These are phyloP conservation scores for Halesus radiatus DNA, from an alignment of 1,140 invertebrate species.

Conservation along the genomic window DNA sequence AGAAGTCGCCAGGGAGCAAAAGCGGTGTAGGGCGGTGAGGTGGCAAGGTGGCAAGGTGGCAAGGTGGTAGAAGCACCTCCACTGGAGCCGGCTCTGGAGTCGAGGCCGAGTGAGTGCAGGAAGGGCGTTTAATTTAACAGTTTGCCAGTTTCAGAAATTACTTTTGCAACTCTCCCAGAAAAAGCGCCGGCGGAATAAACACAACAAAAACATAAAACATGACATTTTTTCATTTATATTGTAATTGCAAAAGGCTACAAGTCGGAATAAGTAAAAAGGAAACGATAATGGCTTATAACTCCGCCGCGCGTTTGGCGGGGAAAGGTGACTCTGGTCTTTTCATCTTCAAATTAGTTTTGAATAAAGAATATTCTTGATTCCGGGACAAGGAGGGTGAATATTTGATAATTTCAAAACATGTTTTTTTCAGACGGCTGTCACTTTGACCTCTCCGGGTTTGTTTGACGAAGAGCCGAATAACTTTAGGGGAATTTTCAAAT, in stretches of 20 bases:
- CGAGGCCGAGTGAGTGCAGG: constrained; percentile 5
- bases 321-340: constrained; percentile 43
- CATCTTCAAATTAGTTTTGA: constrained; percentile 51
- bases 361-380: constrained; percentile 45
- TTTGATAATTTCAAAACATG: constrained; percentile 57
- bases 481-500: constrained; percentile 29
- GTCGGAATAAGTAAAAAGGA: constrained; percentile 54
- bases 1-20: no score
- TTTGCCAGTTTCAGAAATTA: constrained; percentile 59
- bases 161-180: constrained; percentile 55
- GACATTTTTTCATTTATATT: constrained; percentile 57
- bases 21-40: no score
- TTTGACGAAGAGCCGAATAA: constrained; percentile 54
- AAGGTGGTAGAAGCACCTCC: no score
- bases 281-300: constrained; percentile 40
- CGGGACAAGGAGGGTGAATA: constrained; percentile 26
- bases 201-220: constrained; percentile 51
- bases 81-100: no score
- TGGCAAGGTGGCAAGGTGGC: no score
- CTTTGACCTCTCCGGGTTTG: constrained; percentile 43
- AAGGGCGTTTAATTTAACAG: constrained; percentile 56
- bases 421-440: constrained; percentile 47
- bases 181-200: constrained; percentile 49
- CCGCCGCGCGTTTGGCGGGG: background rate
- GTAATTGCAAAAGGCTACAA: constrained; percentile 58